Percentiles rank a stretch among this genome's conserved stretches.
These are phyloP conservation scores for Lobophora halterata DNA, from an alignment of 2,888 invertebrate genomes.

Conservation along the genomic window DNA sequence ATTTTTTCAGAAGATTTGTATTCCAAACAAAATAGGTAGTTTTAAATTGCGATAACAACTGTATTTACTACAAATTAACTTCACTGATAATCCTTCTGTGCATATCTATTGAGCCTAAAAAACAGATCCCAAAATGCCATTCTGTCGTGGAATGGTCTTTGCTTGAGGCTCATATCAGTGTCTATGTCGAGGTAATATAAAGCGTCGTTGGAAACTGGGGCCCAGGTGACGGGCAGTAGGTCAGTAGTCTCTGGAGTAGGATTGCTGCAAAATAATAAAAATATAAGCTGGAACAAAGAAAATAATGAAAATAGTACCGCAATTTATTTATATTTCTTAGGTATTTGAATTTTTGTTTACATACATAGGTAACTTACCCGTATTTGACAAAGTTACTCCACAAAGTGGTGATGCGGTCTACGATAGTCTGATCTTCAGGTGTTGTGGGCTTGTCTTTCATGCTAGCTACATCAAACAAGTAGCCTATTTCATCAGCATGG, in stretches of 20 bases:
- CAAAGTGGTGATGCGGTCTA: slow-evolving; percentile 45
- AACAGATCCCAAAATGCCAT: slow-evolving; percentile 48
- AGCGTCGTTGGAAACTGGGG: slow-evolving; percentile 29
- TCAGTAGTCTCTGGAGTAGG: slow-evolving; percentile 42
- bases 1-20: too few relatives aligned
- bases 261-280: slow-evolving; percentile 39
- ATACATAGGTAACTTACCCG: slow-evolving; percentile 35
- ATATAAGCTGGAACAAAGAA: too few relatives aligned
- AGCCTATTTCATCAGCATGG: slow-evolving; percentile 49
- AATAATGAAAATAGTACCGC: too few relatives aligned
- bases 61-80: too few relatives aligned
- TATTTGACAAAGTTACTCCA: slow-evolving; percentile 54
- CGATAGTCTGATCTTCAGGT: slow-evolving; percentile 38
- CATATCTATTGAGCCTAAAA: slow-evolving; percentile 35
- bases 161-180: slow-evolving; percentile 33
- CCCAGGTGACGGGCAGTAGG: slow-evolving; percentile 41
- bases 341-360: neutral
- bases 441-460: slow-evolving; percentile 31
- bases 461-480: slow-evolving; percentile 44
- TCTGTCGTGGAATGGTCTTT: slow-evolving; percentile 37
- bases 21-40: too few relatives aligned
- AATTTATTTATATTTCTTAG: too few relatives aligned
- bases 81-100: slow-evolving; percentile 27
- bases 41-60: too few relatives aligned
- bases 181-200: slow-evolving; percentile 37